Base-by-base conservation (phyloP, 2,113 vertebrate species). In the Fregata magnificens region DNA sequence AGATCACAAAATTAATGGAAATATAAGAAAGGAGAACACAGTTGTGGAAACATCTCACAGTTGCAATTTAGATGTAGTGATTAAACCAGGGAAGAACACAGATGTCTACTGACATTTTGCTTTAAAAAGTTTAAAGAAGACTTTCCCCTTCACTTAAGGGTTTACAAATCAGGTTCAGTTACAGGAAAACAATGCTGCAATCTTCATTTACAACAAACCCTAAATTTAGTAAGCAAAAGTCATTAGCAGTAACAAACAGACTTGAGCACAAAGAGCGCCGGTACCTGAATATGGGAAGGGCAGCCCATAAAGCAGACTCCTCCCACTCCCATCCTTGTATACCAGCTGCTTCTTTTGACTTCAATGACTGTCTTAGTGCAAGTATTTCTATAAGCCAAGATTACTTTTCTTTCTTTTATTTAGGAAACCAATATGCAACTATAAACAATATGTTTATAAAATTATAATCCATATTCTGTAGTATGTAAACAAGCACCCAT, bases 391-490 rank as follows among this genome's bases (percentile, higher is more conserved):
- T 62, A 89, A 82, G 22, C 69, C 52, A 72, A 7, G 28, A 49
- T 10, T 49, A 20, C 93, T 88, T 81, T 45, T 95, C 86, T 47
- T 62, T 89, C 82, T 94, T 97, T 97, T 96, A 97, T 97, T 98
- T 97, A 97, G 91, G 97, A 98, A 98, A 93, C 80, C 82, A 96
- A 96, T 90, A 84, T 82, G 91, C 87, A 96, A 79, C 73, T 90
- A 89, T 92, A 96, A 98, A 95, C 94, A 93, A 94, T 79, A 87
- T 77, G 97, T 97, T 97, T 92, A 95, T 70, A 93, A 97, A 97
- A 95, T 97, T 95, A 94, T 94, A 98, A 98, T 96, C 95, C 88
- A 91, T 95, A 91, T 62, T 78, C 82, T 94, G 61, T 95, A 91
- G 94, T 70, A 98, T 66, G 88, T 96, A 97, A 98, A 97, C 82